A percentile compares a stretch with the other conserved stretches of the same genome.
phyloP scores from a whole-genome alignment of 2,113 vertebrate species.

The Cathartes aura region DNA sequence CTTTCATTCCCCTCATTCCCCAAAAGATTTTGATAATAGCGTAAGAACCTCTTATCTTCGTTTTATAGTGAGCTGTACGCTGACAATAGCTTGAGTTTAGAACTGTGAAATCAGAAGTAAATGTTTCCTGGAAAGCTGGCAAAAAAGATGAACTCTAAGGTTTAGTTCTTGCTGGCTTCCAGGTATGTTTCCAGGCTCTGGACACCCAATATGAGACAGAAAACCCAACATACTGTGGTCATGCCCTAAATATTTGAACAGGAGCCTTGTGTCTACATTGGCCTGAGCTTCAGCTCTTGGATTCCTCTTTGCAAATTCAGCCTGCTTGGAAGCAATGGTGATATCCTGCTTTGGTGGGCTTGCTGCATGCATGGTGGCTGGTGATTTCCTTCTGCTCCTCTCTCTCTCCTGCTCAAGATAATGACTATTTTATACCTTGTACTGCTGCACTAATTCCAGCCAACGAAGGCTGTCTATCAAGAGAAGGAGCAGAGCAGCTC shows the following conservation, averaged over 20 bases:
- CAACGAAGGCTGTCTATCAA: neutral
- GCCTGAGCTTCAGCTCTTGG: neutral
- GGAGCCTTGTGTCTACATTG: neutral
- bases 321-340: neutral
- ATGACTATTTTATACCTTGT: neutral
- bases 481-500: neutral
- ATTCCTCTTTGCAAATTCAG: neutral
- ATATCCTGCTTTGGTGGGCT: neutral
- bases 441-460: neutral
- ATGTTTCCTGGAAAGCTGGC: neutral
- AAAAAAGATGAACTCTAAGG: neutral
- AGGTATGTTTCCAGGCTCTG: neutral
- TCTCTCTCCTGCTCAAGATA: neutral
- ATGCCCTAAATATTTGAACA: neutral
- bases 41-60: neutral
- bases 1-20: neutral
- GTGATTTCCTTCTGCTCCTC: neutral
- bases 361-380: neutral
- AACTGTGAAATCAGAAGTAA: slow-evolving; percentile 7
- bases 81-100: neutral
- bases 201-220: neutral
- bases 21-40: neutral
- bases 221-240: neutral
- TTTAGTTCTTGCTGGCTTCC: neutral
- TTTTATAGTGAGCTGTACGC: neutral